Evolutionary conservation across 2,797 vertebrate species (phyloP), one percentile per base, ranked within the genome.

Genomic region (Australoheros facetus): DNA sequence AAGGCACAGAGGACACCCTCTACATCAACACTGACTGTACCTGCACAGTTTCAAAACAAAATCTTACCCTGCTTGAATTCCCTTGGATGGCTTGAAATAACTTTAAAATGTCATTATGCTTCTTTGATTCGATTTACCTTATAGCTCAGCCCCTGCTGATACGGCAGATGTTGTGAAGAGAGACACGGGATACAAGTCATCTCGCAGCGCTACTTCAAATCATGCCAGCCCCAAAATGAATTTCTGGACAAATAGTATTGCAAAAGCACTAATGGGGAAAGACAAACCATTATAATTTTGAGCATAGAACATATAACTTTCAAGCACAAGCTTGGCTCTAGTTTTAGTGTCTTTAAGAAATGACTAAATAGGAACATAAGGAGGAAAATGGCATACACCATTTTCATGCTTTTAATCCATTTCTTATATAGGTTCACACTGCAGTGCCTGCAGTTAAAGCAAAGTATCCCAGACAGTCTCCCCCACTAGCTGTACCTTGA

Each of bases 1-100:
- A 7, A 55, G 28, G 23, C 11, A 3, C 32, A 14, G 53, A 85
- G 26, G 69, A 88, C 85, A 71, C 59, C 14, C 73, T 87, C 70
- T 82, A 48, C 32, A 51, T 78, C 58, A 86, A 85, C 78, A 85
- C 8, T 9, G 14, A n/a, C 30, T 12, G 23, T 39, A 64, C 34
- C 71, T 58, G 51, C 21, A 21, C 51, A 75, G 17, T 8, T 62
- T 73, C 78, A 54, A 10, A 23, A 56, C 2, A 21, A 54, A 17
- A 56, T 5, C 7, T 51, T 48, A 53, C 42, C 56, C 19, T 54
- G 21, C 11, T 13, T 75, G 51, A 32, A 51, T 51, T 75, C 30
- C 26, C 64, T 32, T n/a, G 26, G 45, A 51, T 69, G 42, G n/a
- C 45, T 32, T 48, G 30, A 69, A 69, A 69, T 69, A 53, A 32